Evolutionary conservation across 2,888 invertebrate genomes (phyloP).

Genomic region (Melanchra persicariae): DNA sequence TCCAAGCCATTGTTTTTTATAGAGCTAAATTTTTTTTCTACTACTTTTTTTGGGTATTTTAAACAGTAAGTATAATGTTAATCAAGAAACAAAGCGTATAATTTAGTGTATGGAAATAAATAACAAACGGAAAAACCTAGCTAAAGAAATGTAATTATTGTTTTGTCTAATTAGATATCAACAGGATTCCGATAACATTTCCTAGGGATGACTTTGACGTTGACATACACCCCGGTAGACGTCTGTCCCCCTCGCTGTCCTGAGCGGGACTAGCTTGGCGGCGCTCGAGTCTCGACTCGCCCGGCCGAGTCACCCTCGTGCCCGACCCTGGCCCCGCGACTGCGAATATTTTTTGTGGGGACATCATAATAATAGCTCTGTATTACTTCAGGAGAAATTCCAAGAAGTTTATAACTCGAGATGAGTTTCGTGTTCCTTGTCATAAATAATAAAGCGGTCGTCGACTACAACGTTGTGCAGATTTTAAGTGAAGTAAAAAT

Average conservation of each 20-base stretch:
- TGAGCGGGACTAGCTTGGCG: constrained; percentile 71
- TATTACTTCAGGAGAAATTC: constrained; percentile 91
- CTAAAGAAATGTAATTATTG: neutral
- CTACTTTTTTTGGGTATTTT: neutral
- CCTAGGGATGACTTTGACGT: constrained; percentile 20
- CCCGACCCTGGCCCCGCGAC: constrained; percentile 80
- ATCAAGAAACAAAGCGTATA: neutral
- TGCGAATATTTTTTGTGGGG: constrained; percentile 89
- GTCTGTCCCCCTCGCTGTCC: constrained; percentile 72
- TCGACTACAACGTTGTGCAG: constrained; percentile 89
- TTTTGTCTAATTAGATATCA: constrained; percentile 33
- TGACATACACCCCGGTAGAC: constrained; percentile 49
- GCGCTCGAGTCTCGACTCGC: constrained; percentile 64
- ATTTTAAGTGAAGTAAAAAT: constrained; percentile 90
- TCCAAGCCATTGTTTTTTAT: constrained; percentile 25
- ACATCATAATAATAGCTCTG: constrained; percentile 91
- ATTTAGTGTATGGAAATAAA: neutral
- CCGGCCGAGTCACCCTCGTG: constrained; percentile 62
- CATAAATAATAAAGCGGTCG: constrained; percentile 91
- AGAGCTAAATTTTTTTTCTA: neutral
- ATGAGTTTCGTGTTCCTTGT: constrained; percentile 91
- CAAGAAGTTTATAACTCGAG: constrained; percentile 91
- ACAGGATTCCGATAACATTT: constrained; percentile 39
- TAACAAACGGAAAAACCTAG: neutral
- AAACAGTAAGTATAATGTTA: neutral